Base-by-base conservation (phyloP, 2,797 vertebrate species). In the Alcedo quadribrachys region DNA sequence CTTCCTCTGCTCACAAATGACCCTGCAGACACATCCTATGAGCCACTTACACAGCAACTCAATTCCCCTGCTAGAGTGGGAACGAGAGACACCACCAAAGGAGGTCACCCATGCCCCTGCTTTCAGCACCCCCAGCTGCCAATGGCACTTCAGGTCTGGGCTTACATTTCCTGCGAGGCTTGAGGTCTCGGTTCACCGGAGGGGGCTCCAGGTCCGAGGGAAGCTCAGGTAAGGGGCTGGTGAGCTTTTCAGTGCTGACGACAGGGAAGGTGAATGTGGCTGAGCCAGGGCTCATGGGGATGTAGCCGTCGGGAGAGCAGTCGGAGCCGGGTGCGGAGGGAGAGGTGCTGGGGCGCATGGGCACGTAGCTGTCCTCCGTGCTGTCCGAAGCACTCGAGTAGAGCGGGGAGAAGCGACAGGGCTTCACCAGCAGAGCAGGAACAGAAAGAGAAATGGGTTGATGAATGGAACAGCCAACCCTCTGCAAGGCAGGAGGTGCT, bases 161-260 rank as follows among this genome's bases (percentile, higher is more conserved):
- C 98, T 98, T 97, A 99, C 99, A 95, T 98, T 98, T 99, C 92
- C 98, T 98, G 3, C 98, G 98, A 79, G 99, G 99, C 91, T 99
- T 99, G 71, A 99, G 98, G 89, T 99, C 98, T 60, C 99, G 98
- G 90, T 99, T 98, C 77, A 99, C 98, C 0, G 99, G 99, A 22
- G 99, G 99, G 2, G 99, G 99, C n/a, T 98, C 98, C 81, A 99
- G 55, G 40, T 98, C 96, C 0, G 81, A 92, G 54, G 98, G 97
- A 21, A 98, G 98, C 60, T 98, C 96, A 6, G 97, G 96, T 19
- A 98, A 91, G 0, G 97, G 96, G 85, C 96, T 97, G 63, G 92
- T 91, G 89, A 97, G 71, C 57, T 97, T 97, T 48, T 97, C 97
- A 17, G 95, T 95, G 89, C 80, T 97, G 80, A 87, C 69, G 0